phyloP scores from a whole-genome alignment of 2,888 invertebrate genomes.

The Coelinius sp. region DNA sequence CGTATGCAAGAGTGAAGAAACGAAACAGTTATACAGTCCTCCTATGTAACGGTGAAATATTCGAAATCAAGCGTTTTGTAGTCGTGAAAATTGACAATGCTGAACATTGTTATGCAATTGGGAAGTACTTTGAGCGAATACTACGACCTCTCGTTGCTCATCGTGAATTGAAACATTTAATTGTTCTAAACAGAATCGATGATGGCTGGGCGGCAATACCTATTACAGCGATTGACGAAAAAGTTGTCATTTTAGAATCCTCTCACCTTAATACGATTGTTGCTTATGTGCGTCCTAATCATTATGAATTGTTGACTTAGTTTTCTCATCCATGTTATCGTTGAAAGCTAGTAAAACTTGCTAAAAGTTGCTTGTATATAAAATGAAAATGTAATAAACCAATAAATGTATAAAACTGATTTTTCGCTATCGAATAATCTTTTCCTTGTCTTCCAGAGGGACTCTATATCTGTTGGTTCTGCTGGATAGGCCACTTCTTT shows the following conservation, averaged over 20 bases:
- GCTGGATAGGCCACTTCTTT: no score
- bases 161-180: neutral
- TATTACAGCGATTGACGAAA: neutral
- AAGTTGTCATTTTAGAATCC: neutral
- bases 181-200: neutral
- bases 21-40: slow-evolving; percentile 20
- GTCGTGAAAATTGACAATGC: neutral
- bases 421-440: no score
- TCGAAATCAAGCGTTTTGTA: slow-evolving; percentile 18
- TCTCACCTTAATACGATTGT: neutral
- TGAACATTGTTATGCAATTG: slow-evolving; percentile 16
- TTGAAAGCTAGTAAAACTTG: no score
- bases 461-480: no score
- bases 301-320: neutral
- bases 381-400: no score
- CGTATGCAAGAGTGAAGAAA: slow-evolving; percentile 22
- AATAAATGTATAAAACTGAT: no score
- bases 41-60: slow-evolving; percentile 17
- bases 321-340: neutral
- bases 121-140: slow-evolving; percentile 12
- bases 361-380: no score
- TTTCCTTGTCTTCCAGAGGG: no score
- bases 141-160: neutral
- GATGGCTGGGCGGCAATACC: neutral
- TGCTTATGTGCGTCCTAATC: neutral